These are phyloP conservation scores for Chrysotoxum bicinctum DNA, from an alignment of 2,888 invertebrate genomes.

Conservation along the genomic window DNA sequence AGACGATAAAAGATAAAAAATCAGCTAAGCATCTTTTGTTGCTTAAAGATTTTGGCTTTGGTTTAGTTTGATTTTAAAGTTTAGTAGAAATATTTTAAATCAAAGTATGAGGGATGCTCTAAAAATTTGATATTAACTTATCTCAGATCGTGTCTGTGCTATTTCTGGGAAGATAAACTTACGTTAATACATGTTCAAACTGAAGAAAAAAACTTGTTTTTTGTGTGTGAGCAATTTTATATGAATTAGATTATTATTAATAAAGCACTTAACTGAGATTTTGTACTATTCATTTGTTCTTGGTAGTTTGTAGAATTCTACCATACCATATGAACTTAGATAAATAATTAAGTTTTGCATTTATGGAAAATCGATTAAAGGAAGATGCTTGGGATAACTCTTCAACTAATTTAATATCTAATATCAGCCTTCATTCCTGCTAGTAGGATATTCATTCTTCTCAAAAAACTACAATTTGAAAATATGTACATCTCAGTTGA, in stretches of 20 bases:
- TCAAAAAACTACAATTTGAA: neutral
- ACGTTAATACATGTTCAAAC: neutral
- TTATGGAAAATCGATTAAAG: constrained; percentile 59
- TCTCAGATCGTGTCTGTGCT: neutral
- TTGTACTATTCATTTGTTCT: neutral
- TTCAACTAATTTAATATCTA: neutral
- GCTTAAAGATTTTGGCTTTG: neutral
- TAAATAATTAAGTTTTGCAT: neutral
- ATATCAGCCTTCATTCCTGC: neutral
- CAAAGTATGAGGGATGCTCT: neutral
- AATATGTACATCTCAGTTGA: neutral
- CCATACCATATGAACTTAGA: neutral
- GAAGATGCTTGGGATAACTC: constrained; percentile 40
- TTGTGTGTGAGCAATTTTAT: constrained; percentile 3
- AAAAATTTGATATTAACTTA: neutral
- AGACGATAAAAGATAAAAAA: constrained; percentile 44
- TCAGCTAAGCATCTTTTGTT: neutral
- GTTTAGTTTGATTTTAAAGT: neutral
- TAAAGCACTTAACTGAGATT: neutral
- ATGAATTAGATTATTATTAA: constrained; percentile 19
- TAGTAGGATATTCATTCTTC: neutral
- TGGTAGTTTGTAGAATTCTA: neutral
- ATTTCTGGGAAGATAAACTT: constrained; percentile 30
- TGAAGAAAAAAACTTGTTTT: neutral
- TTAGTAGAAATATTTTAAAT: neutral